Conservation (phyloP, 2,797 vertebrate species). For the Cryptoblepharus egeriae region DNA sequence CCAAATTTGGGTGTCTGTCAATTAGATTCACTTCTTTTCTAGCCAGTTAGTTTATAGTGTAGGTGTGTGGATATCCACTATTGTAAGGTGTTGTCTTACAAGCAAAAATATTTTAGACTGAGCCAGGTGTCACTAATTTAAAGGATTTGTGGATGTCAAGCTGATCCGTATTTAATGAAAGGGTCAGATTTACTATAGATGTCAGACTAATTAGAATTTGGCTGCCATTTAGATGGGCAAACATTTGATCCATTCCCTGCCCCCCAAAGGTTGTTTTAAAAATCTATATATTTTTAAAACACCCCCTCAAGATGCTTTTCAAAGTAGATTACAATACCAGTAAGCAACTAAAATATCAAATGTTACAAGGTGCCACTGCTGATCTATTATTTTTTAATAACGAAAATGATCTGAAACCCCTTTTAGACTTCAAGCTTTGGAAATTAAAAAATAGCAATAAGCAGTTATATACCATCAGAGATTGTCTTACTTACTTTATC, state of each 20-base stretch:
- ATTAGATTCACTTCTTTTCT: not conserved
- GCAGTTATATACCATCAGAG: not conserved
- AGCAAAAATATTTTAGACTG: not conserved
- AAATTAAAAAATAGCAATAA: no score
- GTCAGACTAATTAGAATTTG: not conserved
- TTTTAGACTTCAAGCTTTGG: not conserved
- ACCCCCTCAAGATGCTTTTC: no score
- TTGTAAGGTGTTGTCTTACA: not conserved
- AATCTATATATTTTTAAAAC: no score
- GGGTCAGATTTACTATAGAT: not conserved
- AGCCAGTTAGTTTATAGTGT: not conserved
- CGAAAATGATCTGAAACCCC: not conserved
- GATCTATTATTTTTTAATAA: not conserved
- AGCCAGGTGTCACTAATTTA: not conserved
- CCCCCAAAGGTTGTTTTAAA: not conserved
- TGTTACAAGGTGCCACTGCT: no score
- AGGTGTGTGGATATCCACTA: not conserved
- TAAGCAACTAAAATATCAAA: no score
- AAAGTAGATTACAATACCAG: no score
- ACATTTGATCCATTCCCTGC: no score
- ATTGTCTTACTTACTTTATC: not conserved
- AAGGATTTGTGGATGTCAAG: not conserved
- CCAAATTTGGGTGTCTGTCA: not conserved
- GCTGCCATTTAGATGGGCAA: not conserved
- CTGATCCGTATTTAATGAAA: not conserved